Evolutionary conservation across 1,140 invertebrate genomes (phyloP).

Genomic region (Drosophila pseudoananassae): DNA sequence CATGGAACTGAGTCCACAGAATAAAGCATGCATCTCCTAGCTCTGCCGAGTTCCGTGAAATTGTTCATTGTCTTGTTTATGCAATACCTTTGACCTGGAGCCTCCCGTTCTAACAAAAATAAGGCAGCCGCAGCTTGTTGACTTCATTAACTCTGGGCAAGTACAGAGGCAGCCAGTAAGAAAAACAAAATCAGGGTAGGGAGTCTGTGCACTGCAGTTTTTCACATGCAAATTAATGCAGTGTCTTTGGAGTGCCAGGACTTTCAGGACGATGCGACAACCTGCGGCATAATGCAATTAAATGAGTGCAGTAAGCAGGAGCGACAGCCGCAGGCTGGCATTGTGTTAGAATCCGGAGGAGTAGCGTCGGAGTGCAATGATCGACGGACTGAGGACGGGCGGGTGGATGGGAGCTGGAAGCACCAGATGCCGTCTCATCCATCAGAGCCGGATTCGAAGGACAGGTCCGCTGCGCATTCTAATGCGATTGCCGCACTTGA

Average conservation of each 20-base stretch:
- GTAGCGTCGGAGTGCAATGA: constrained; percentile 52
- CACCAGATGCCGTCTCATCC: constrained; percentile 47
- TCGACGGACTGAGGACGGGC: constrained; percentile 22
- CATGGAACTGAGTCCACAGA: not conserved
- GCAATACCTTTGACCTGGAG: constrained; percentile 19
- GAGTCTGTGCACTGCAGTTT: constrained; percentile 43
- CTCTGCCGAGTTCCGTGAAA: not conserved
- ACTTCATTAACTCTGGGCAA: constrained; percentile 71
- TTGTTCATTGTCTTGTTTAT: constrained; percentile 11
- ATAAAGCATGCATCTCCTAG: not conserved
- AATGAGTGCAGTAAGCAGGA: constrained; percentile 65
- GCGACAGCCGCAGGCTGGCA: constrained; percentile 25
- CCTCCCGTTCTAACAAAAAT: constrained; percentile 25
- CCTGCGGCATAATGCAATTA: constrained; percentile 83
- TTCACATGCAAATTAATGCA: constrained; percentile 79
- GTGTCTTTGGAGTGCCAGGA: constrained; percentile 54
- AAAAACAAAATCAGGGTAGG: constrained; percentile 23
- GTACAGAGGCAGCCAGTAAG: constrained; percentile 37
- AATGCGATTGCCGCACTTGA: constrained; percentile 76
- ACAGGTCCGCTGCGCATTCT: constrained; percentile 61
- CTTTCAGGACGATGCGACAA: constrained; percentile 61
- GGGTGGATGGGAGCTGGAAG: not conserved
- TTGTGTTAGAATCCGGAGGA: constrained; percentile 31
- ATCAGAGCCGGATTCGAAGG: constrained; percentile 39
- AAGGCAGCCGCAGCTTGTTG: constrained; percentile 69